Conservation (phyloP, 2,113 vertebrate species). For the Xiphophorus hellerii region DNA sequence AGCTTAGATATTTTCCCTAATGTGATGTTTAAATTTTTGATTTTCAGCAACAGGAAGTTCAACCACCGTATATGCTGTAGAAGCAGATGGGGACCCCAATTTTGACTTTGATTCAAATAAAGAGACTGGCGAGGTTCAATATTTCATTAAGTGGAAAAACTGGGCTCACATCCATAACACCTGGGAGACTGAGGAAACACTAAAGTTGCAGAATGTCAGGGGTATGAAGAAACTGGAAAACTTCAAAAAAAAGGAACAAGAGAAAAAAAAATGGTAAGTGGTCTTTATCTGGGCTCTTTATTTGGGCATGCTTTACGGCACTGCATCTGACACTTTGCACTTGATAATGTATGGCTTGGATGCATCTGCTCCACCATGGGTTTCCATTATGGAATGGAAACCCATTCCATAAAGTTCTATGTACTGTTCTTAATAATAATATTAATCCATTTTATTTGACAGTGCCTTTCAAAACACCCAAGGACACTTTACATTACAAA, state of each 20-base stretch:
- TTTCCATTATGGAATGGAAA: too few relatives aligned
- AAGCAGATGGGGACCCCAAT: constrained; percentile 97
- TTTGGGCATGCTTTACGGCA: too few relatives aligned
- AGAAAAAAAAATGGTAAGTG: constrained; percentile 91
- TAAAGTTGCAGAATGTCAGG: constrained; percentile 95
- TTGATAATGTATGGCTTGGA: too few relatives aligned
- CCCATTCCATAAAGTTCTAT: too few relatives aligned
- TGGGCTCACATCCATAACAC: constrained; percentile 99
- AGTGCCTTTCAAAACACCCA: too few relatives aligned
- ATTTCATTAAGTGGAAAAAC: constrained; percentile 99
- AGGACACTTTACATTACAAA: too few relatives aligned
- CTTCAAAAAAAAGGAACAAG: constrained; percentile 97
- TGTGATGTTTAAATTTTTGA: not conserved
- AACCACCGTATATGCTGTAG: constrained; percentile 96
- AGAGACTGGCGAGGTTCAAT: constrained; percentile 90
- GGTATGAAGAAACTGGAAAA: constrained; percentile 99
- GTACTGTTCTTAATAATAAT: too few relatives aligned
- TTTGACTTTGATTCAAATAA: constrained; percentile 86
- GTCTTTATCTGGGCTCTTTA: not conserved
- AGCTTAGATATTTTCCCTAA: too few relatives aligned
- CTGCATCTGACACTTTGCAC: too few relatives aligned
- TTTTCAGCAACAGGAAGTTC: constrained; percentile 89
- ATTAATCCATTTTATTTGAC: too few relatives aligned
- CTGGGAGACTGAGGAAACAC: constrained; percentile 97
- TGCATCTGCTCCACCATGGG: too few relatives aligned